Evolutionary conservation across 1,140 invertebrate species (phyloP).

Genomic region (Drosophila oshimai): DNA sequence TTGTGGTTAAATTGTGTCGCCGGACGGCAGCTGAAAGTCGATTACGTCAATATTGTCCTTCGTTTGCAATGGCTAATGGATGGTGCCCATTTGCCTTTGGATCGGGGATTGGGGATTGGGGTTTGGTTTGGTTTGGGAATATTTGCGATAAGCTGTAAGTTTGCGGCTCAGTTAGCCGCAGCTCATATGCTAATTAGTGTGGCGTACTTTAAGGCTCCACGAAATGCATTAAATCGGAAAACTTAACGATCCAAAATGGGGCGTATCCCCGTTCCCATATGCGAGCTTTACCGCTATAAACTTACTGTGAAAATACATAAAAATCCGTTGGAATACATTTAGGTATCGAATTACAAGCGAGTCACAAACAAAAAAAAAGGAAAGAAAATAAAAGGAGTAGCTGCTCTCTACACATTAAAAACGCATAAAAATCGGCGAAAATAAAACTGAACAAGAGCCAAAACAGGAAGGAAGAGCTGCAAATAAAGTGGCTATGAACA

Average conservation of each 20-base stretch:
- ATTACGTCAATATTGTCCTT: conserved; percentile 76
- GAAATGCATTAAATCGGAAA: conserved; percentile 1
- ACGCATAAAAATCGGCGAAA: conserved; percentile 68
- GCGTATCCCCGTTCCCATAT: conserved; percentile 3
- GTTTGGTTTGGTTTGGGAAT: conserved; percentile 20
- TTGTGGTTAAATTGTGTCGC: conserved; percentile 76
- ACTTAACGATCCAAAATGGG: conserved; percentile 20
- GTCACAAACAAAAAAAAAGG: background rate
- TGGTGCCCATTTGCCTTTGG: conserved; percentile 20
- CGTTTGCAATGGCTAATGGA: conserved; percentile 50
- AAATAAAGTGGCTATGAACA: conserved; percentile 69
- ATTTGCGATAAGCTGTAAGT: conserved; percentile 64
- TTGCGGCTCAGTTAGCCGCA: conserved; percentile 28
- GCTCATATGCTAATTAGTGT: conserved; percentile 68
- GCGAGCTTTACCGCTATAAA: conserved; percentile 40
- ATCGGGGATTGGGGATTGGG: background rate
- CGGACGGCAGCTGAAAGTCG: conserved; percentile 72
- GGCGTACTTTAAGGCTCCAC: conserved; percentile 37
- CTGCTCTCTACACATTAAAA: conserved; percentile 70
- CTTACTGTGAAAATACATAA: conserved; percentile 56
- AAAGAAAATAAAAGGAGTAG: conserved; percentile 57
- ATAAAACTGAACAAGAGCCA: conserved; percentile 24
- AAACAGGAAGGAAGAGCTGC: conserved; percentile 40
- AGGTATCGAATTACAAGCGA: conserved; percentile 56
- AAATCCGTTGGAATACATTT: conserved; percentile 70